A percentile compares a stretch with the other conserved stretches of the same genome.
Evolutionary conservation across 2,888 invertebrate genomes (phyloP).

Genomic region (Ctena decussata): DNA sequence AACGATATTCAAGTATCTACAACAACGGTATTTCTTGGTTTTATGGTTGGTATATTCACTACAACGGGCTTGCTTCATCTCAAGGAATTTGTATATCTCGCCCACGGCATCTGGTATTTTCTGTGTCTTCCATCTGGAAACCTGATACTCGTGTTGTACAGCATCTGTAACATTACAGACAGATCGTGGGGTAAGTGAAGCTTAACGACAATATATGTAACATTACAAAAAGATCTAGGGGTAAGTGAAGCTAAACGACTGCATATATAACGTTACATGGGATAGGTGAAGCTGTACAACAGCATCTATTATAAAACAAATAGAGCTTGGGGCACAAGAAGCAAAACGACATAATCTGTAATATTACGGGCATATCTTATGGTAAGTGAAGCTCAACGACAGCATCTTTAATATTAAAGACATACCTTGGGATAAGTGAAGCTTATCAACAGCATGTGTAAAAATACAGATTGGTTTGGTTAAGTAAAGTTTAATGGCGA

Average conservation of each 20-base stretch:
- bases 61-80: constrained; percentile 79
- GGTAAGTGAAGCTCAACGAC: neutral
- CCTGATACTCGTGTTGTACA: constrained; percentile 82
- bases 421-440: no score
- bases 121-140: constrained; percentile 83
- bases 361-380: neutral
- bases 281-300: no score
- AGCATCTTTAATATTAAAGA: no score
- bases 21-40: constrained; percentile 77
- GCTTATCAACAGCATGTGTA: no score
- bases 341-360: neutral
- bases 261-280: no score
- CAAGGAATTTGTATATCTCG: constrained; percentile 76
- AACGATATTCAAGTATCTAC: constrained; percentile 73
- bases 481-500: no score
- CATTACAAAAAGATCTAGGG: no score
- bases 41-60: constrained; percentile 73
- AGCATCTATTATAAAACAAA: no score
- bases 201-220: no score
- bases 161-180: constrained; percentile 84
- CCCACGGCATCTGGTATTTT: constrained; percentile 83
- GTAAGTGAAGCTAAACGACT: no score
- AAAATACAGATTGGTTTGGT: no score
- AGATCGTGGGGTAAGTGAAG: constrained; percentile 80
- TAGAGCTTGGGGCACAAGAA: no score